A percentile compares a stretch with the other conserved stretches of the same genome.
phyloP scores from a whole-genome alignment of 2,888 invertebrate genomes.

The Cordylochernes scorpioides region DNA sequence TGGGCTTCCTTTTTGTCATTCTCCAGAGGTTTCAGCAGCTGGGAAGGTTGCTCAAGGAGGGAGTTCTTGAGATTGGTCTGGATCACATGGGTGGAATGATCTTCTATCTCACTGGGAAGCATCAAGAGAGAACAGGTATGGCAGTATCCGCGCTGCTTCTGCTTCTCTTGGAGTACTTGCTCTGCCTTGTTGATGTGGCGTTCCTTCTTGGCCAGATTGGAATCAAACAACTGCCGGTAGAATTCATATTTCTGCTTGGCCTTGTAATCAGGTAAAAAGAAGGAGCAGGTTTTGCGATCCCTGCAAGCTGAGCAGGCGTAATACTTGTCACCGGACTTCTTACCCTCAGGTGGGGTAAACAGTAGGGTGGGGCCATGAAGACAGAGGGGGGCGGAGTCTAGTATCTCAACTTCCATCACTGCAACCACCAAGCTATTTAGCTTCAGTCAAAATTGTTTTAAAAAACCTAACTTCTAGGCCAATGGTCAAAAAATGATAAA shows the following conservation, averaged over 20 bases:
- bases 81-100: too few relatives aligned
- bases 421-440: too few relatives aligned
- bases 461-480: too few relatives aligned
- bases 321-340: constrained; percentile 24
- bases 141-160: constrained; percentile 17
- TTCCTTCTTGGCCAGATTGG: too few relatives aligned
- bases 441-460: too few relatives aligned
- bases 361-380: constrained; percentile 8
- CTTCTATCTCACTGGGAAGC: constrained; percentile 14
- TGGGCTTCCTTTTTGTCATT: constrained; percentile 53
- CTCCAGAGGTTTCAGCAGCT: constrained; percentile 36
- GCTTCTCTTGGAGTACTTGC: constrained; percentile 13
- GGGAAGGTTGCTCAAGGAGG: constrained; percentile 17
- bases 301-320: constrained; percentile 61
- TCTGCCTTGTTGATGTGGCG: constrained; percentile 33
- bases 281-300: constrained; percentile 44
- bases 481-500: too few relatives aligned
- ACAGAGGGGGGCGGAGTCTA: too few relatives aligned
- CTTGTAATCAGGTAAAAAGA: constrained; percentile 28
- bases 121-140: constrained; percentile 19
- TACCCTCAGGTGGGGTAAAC: constrained; percentile 7
- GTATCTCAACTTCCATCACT: too few relatives aligned
- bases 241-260: not conserved
- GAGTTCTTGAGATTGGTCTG: too few relatives aligned
- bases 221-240: too few relatives aligned